Conservation (phyloP, 2,888 invertebrate species). For the Scrobipalpa atriplicella region DNA sequence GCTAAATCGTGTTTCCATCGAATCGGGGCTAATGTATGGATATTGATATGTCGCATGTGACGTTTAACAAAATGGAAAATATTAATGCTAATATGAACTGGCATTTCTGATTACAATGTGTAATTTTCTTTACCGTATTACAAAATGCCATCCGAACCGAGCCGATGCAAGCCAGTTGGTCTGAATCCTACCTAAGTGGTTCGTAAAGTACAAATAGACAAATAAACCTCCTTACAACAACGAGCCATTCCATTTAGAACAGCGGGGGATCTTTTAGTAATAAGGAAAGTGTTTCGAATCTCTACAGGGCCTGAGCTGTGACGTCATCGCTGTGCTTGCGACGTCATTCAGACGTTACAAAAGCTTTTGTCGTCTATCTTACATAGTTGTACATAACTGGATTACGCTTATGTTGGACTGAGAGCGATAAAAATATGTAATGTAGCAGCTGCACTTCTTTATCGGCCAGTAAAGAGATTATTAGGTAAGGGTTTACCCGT, state of each 20-base stretch:
- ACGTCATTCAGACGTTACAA: neutral
- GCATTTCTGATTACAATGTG: no score
- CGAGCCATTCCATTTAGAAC: neutral
- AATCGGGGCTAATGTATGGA: no score
- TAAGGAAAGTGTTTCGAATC: constrained; percentile 2
- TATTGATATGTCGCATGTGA: no score
- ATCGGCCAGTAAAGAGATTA: no score
- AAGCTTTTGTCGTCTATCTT: neutral
- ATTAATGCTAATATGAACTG: no score
- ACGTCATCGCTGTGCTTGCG: neutral
- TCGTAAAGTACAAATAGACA: neutral
- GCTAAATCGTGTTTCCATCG: no score
- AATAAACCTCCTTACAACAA: neutral
- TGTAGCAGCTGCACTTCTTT: no score
- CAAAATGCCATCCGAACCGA: no score
- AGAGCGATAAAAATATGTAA: no score
- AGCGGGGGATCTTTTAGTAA: neutral
- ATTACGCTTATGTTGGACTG: neutral
- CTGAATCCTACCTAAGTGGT: neutral
- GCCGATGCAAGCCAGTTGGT: neutral
- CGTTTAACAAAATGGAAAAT: no score
- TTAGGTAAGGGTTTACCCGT: no score
- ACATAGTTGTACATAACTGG: neutral
- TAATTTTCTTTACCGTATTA: no score
- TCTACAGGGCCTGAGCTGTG: neutral